phyloP scores from a whole-genome alignment of 2,888 invertebrate genomes.

The Drosophila imparisetae region DNA sequence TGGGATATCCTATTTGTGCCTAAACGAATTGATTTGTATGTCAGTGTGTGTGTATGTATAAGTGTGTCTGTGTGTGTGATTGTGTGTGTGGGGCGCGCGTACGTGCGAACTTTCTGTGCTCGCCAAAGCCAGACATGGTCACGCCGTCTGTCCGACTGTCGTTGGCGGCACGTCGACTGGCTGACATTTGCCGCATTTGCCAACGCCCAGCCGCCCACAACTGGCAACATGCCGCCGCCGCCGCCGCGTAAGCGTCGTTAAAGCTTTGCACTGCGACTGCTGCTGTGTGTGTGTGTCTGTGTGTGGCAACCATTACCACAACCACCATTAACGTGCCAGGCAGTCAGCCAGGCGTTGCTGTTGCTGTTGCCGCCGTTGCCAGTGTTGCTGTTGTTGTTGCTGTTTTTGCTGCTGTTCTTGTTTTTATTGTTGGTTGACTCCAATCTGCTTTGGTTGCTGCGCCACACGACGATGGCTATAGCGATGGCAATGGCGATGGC shows the following conservation, averaged over 20 bases:
- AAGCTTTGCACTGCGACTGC: slow-evolving; percentile 58
- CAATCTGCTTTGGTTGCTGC: slow-evolving; percentile 81
- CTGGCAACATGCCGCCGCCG: slow-evolving; percentile 77
- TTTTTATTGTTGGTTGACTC: slow-evolving; percentile 81
- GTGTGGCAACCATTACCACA: slow-evolving; percentile 79
- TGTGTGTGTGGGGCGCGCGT: slow-evolving; percentile 59
- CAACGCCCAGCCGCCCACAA: slow-evolving; percentile 73
- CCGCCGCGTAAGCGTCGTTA: slow-evolving; percentile 60
- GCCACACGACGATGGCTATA: slow-evolving; percentile 67
- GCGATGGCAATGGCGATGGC: slow-evolving; percentile 41
- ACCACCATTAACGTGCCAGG: slow-evolving; percentile 80
- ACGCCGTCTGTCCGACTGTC: slow-evolving; percentile 69
- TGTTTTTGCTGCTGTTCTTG: slow-evolving; percentile 64
- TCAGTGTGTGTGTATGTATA: slow-evolving; percentile 41
- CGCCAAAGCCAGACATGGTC: slow-evolving; percentile 79
- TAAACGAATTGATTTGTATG: slow-evolving; percentile 79
- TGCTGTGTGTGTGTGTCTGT: slow-evolving; percentile 42
- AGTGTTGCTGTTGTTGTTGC: slow-evolving; percentile 23
- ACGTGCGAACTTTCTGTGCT: slow-evolving; percentile 74
- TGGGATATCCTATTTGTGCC: slow-evolving; percentile 71
- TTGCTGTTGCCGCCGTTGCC: slow-evolving; percentile 57
- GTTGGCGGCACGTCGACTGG: slow-evolving; percentile 74
- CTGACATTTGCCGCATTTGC: slow-evolving; percentile 79
- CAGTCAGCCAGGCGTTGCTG: slow-evolving; percentile 73
- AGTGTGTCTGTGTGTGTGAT: slow-evolving; percentile 37